Conservation (phyloP, 2,113 vertebrate genomes). For the Gavia stellata region DNA sequence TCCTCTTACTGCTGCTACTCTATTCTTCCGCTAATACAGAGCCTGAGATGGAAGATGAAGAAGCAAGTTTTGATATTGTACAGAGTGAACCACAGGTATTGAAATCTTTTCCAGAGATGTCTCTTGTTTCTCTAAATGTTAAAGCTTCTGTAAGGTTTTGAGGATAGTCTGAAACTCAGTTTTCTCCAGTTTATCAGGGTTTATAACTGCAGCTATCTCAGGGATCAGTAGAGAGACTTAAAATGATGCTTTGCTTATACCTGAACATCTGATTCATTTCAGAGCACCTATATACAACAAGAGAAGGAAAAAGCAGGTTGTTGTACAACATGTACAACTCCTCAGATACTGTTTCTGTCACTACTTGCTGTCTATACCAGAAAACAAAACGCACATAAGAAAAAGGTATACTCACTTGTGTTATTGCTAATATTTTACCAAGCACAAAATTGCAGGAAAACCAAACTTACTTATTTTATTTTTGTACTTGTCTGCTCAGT, state of each 20-base stretch:
- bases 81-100: background rate
- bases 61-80: background rate
- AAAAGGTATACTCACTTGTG: background rate
- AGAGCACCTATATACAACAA: background rate
- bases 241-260: background rate
- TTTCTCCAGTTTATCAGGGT: background rate
- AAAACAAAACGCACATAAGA: background rate
- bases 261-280: background rate
- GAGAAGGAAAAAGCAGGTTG: background rate
- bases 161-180: background rate
- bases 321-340: background rate
- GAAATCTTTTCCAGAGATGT: background rate
- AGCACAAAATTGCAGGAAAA: background rate
- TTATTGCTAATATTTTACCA: background rate
- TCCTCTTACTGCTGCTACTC: background rate
- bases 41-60: background rate
- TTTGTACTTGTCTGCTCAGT: slow-evolving; percentile 19
- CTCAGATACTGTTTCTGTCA: background rate
- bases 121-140: background rate
- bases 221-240: background rate
- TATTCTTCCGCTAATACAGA: background rate
- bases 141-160: background rate
- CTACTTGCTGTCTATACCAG: background rate
- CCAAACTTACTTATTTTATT: background rate
- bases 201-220: background rate